phyloP scores from a whole-genome alignment of 2,113 vertebrate genomes.

The Nothoprocta pentlandii region DNA sequence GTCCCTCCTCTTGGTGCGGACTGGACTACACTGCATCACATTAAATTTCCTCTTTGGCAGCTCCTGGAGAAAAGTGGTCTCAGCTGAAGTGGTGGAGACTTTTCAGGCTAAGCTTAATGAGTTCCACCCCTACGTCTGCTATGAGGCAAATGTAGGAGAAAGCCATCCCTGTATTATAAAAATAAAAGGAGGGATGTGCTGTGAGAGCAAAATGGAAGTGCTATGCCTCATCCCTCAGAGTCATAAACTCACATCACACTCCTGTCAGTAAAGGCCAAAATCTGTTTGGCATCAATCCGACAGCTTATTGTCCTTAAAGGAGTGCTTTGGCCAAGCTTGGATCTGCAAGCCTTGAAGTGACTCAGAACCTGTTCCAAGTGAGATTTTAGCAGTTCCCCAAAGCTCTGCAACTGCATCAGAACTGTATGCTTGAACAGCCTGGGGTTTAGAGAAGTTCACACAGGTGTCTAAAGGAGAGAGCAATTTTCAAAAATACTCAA shows the following conservation, averaged over 20 bases:
- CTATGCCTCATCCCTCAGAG: background rate
- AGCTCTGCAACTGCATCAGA: constrained; percentile 14
- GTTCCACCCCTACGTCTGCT: background rate
- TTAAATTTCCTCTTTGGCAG: background rate
- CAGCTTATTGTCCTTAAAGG: constrained; percentile 11
- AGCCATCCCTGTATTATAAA: background rate
- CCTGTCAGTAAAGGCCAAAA: constrained; percentile 23
- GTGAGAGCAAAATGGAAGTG: background rate
- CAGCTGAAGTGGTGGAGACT: background rate
- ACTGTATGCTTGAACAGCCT: background rate
- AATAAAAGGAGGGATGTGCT: background rate
- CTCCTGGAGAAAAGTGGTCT: background rate
- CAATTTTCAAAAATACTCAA: constrained; percentile 12
- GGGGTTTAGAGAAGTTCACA: background rate
- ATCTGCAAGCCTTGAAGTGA: background rate
- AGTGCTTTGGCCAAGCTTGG: background rate
- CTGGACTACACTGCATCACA: background rate
- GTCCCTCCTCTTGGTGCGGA: background rate
- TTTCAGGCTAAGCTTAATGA: background rate
- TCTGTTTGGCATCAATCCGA: constrained; percentile 28
- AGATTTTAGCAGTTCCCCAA: constrained; percentile 13
- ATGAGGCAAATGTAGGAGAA: background rate
- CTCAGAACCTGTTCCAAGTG: constrained; percentile 1
- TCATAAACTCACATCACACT: background rate
- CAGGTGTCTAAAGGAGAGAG: constrained; percentile 38